Evolutionary conservation across 2,797 vertebrate genomes (phyloP), one percentile per base, ranked within the genome.

Genomic region (Smutsia gigantea): DNA sequence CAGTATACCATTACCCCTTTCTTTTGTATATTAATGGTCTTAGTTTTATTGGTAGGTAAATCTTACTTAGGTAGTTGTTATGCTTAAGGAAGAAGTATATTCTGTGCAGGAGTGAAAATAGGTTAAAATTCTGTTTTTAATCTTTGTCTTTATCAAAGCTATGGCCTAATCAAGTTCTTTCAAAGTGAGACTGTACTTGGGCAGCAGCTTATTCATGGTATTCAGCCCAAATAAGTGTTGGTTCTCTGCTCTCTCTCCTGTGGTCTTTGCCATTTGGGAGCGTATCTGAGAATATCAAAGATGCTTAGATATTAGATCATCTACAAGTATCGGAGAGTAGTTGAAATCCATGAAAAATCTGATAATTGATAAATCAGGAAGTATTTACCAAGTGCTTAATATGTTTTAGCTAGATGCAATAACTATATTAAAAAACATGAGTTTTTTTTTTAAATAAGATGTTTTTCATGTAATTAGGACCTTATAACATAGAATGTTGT

Each of bases 371-470:
- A 92, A 77, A 21, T 55, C 17, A 79, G 4, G 27, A 90, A 51
- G 5, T 90, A 39, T 51, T 89, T 85, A 31, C 23, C 31, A 34
- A 75, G 23, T 29, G 37, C 6, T 92, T 91, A 51, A n/a, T 92
- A 53, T 42, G 31, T 69, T 90, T 95, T 63, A 59, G 61, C 7
- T 94, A 77, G 66, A 91, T 46, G 55, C 8, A 64, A 8, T 85
- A 57, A 85, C 39, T 64, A 46, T 0, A 88, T 74, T 42, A 85
- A 95, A 93, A 7, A 64, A 18, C n/a, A 19, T 91, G 37, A 31
- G 14, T 86, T 97, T 94, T 88, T 3, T 92, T 94, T 89, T 83
- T 89, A 93, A 96, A 87, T 51, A 78, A 84, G 23, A 55, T 19
- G 81, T 94, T 92, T 93, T n/a, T 42, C 34, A 23, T 84, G 23